Evolutionary conservation across 2,797 vertebrate genomes (phyloP), one percentile per base, ranked within the genome.

Genomic region (Ambastaia sidthimunki): DNA sequence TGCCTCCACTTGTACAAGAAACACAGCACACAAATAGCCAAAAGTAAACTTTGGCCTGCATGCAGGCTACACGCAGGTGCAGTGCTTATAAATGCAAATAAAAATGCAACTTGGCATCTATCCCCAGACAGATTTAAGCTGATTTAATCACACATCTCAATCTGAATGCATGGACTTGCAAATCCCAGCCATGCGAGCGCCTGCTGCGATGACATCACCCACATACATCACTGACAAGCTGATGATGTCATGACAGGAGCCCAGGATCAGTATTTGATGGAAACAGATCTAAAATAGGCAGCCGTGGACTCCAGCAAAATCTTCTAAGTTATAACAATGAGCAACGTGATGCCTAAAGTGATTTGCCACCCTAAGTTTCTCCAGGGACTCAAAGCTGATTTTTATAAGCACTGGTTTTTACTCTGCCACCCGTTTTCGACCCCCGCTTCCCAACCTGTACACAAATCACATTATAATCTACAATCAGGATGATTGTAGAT

Each of bases 261-360:
- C 70, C 55, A 67, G 82, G 85, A 86, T 86, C 71, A 84, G 82
- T 65, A 78, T 19, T 70, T 72, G 76, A 74, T 82, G 80, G 82
- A 86, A 84, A 84, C 71, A 65, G 66, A 71, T 75, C 82, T 86
- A 82, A 86, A 82, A 74, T n/a, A 55, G 48, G 81, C 71, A 70
- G 59, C 76, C 71, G 67, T 37, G 73, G 72, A 54, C 76, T 60
- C 25, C 10, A 65, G 67, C 41, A 55, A 76, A 77, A 68, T 81
- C 65, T 76, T 76, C 82, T n/a, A 60, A 70, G 68, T 80, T 67
- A 71, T 71, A 78, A 84, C 54, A 81, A 74, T 63, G 50, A 68
- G 50, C 82, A 71, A n/a, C 62, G 41, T 82, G 82, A 82, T 23
- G 85, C 82, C 78, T 82, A 79, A 48, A 50, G 13, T 54, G 67